Evolutionary conservation across 2,797 vertebrate genomes (phyloP), one percentile per base, ranked within the genome.

Genomic region (Macroramphosus scolopax): DNA sequence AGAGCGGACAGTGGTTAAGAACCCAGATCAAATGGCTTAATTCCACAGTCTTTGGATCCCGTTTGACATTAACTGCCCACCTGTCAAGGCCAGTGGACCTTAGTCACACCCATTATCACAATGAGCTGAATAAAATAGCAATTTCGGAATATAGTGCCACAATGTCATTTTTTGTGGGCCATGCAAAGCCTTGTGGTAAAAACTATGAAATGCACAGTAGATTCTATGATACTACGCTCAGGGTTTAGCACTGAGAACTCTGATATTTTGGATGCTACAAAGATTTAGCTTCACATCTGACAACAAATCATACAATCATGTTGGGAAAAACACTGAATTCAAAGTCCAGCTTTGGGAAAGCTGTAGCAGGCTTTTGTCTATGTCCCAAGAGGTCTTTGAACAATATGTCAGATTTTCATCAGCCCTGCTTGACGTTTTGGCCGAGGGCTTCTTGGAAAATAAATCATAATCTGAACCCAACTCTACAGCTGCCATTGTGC

Each of bases 1-100:
- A 28, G 44, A 51, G 51, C 63, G 72, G 62, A 71, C 44, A 41
- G 53, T 15, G 64, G 66, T 79, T 58, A 71, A 44, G 48, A 69
- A 46, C 16, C 14, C 8, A 17, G 65, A 82, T 81, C 67, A 77
- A 72, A 75, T 77, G 29, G 54, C 51, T 37, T 68, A 2, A 58
- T 68, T 71, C 33, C 34, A 61, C 36, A 50, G 53, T 40, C 36
- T 32, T 62, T 4, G 3, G 50, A 56, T 73, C 64, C 54, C 38
- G 29, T 69, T 49, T 45, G 42, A 68, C 67, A 60, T 65, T 57
- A 79, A 76, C 60, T 65, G 36, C 52, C 60, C 57, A 80, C 75
- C 68, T 80, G 78, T 63, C 43, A 51, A 37, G 40, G 60, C 25
- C 48, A 16, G 30, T 4, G 13, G 34, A 63, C 51, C 25, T 51